Base-by-base conservation (phyloP, 2,797 vertebrate genomes). In the Antennarius maculatus region DNA sequence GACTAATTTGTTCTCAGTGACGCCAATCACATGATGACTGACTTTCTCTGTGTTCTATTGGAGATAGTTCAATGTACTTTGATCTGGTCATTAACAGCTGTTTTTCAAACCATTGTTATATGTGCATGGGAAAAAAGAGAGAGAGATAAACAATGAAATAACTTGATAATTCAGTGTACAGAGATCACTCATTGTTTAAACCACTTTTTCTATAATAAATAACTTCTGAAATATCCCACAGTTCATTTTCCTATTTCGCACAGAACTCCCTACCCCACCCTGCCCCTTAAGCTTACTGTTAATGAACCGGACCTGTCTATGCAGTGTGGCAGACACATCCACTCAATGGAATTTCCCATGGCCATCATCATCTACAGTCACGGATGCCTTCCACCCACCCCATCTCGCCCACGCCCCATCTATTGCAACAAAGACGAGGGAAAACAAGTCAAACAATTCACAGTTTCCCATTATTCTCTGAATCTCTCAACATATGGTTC, bases 401-500 rank as follows among this genome's bases (percentile, higher is more conserved):
- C 69, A 59, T 74, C 56, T 75, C 76, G 3, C 86, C 84, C 79
- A 75, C 82, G 85, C 81, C 75, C 61, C 78, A 55, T 81, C 85
- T 76, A 87, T 45, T 46, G 62, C 85, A 88, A 89, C 84, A 83
- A 83, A 83, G 83, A 80, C 81, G 80, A 80, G 63, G 78, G 66
- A 88, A 88, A 85, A 83, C 79, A 91, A 91, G 90, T 91, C 83
- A 90, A 88, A 87, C 88, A 90, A 88, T 90, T 85, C 79, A 87
- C 82, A 89, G 82, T 90, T 86, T 90, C 81, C 87, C 88, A 91
- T 89, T 91, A 89, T 91, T 91, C 73, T 83, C 81, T 82, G 69
- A 75, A 71, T 84, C 74, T 79, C 77, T 82, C 83, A 80, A 81
- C 92, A 94, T 92, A 84, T 94, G 93, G 89, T 93, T 93, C 77